Base-by-base conservation (phyloP, 1,140 invertebrate species). In the Brachionus koreanus region DNA sequence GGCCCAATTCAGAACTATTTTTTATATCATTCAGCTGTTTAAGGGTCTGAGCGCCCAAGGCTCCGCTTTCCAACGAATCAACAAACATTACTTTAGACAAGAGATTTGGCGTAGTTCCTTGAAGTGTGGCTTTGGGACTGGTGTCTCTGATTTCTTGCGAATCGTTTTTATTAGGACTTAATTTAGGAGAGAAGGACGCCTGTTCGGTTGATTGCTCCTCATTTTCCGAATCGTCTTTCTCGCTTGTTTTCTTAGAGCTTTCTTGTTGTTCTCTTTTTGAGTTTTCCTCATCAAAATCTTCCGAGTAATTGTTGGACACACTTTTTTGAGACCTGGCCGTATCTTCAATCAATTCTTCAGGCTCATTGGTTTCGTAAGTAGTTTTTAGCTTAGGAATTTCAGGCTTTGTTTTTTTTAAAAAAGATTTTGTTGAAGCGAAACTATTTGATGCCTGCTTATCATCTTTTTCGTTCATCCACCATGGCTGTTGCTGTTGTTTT, bases 81-180 rank as follows among this genome's bases (percentile, higher is more conserved):
- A 74, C 12, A 16, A 74, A 74, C 69, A 74, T 74, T 25, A 74
- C 69, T 74, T 74, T 74, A 19, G 69, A 74, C 43, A 74, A 29
- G 5, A 74, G 42, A 42, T 74, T 74, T 5, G 69, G 42, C 25
- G 69, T 46, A 0, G 69, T 69, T 69, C 33, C 65, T 16, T n/a
- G 13, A 7, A 69, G 35, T 39, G 37, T 19, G 13, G 37, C 29
- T 46, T 49, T 25, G 16, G 49, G 49, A 57, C 5, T 23, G 16
- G n/a, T 9, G 7, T 57, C 49, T 23, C 19, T 16, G 5, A 5
- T 74, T 46, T 74, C 69, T 35, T 12, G 5, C 9, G 65, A 9
- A n/a, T 74, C 43, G 0, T n/a, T 42, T 19, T 74, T 33, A 19
- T 29, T 13, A 16, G 35, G 25, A 37, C 65, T 74, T 49, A 13